Conservation (phyloP, 2,113 vertebrate genomes). For the Heteronetta atricapilla region DNA sequence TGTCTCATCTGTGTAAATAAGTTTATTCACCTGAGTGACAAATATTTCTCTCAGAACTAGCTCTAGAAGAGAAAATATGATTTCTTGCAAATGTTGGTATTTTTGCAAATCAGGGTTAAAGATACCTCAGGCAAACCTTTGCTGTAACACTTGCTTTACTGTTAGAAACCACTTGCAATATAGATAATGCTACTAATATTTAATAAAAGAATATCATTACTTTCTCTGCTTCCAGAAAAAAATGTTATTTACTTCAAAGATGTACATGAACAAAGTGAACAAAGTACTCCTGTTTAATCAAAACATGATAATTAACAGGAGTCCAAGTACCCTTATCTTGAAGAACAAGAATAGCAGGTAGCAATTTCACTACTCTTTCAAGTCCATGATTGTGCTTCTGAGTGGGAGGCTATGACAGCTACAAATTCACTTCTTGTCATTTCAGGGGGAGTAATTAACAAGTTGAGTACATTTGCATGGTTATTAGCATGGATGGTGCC, state of each 20-base stretch:
- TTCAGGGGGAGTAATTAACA: slow-evolving; percentile 40
- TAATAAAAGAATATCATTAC: slow-evolving; percentile 7
- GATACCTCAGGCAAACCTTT: not conserved
- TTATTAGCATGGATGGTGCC: not conserved
- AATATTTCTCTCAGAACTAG: not conserved
- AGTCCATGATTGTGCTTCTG: not conserved
- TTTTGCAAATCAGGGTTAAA: not conserved
- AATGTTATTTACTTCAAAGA: slow-evolving; percentile 15
- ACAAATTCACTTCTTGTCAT: not conserved
- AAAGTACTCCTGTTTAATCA: slow-evolving; percentile 43
- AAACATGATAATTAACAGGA: slow-evolving; percentile 59
- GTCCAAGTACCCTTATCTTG: not conserved
- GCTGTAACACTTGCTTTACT: not conserved
- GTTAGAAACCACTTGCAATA: not conserved
- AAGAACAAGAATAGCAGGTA: slow-evolving; percentile 22
- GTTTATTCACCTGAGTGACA: not conserved
- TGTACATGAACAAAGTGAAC: slow-evolving; percentile 14
- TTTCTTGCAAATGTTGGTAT: not conserved
- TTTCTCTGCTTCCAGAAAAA: slow-evolving; percentile 12
- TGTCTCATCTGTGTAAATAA: rapidly evolving
- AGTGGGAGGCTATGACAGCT: slow-evolving; percentile 27
- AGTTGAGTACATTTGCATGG: not conserved
- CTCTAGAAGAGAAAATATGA: not conserved
- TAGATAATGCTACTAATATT: not conserved
- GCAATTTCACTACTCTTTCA: slow-evolving; percentile 43